Conservation (phyloP, 2,113 vertebrate genomes). For the Theristicus caerulescens region DNA sequence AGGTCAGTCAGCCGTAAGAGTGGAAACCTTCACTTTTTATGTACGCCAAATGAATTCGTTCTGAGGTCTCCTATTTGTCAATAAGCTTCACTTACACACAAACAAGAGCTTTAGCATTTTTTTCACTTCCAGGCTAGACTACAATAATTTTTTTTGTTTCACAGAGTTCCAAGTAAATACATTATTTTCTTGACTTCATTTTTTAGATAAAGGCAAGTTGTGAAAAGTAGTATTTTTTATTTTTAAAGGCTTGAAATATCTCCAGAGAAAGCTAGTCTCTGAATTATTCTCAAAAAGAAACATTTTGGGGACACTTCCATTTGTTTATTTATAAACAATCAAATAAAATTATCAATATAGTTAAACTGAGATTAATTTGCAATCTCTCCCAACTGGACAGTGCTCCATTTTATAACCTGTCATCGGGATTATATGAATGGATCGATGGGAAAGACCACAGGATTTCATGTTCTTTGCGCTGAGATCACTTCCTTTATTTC, state of each 20-base stretch:
- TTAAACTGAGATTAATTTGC: neutral
- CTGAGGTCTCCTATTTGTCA: neutral
- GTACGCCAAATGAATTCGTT: neutral
- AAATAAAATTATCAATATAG: neutral
- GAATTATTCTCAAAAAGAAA: neutral
- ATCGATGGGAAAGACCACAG: neutral
- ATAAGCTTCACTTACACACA: neutral
- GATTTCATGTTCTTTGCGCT: neutral
- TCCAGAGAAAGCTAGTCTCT: neutral
- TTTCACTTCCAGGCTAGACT: neutral
- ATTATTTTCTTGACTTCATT: neutral
- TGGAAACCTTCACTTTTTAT: neutral
- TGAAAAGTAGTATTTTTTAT: neutral
- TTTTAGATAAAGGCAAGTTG: neutral
- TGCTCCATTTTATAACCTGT: neutral
- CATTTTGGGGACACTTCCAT: neutral
- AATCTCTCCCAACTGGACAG: neutral
- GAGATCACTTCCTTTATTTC: neutral
- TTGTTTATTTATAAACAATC: neutral
- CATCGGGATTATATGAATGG: neutral
- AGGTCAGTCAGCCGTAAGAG: neutral
- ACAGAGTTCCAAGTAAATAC: neutral
- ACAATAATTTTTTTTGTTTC: neutral
- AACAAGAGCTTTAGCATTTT: neutral
- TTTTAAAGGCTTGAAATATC: neutral